Percentiles rank a stretch among this genome's conserved stretches.
Conservation (phyloP, 2,888 invertebrate species). For the Parnassius smintheus region DNA sequence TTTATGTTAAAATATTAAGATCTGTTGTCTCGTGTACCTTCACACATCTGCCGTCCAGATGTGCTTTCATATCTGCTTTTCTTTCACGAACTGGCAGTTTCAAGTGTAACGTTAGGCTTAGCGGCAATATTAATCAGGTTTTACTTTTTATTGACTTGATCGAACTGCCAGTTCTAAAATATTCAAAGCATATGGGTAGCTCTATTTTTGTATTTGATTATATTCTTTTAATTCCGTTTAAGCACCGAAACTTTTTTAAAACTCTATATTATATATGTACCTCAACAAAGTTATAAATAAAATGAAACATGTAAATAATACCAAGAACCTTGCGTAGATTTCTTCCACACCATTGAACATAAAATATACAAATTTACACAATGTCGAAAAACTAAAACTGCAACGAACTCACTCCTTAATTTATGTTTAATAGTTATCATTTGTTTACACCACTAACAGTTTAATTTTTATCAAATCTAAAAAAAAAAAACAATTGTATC, state of each 20-base stretch:
- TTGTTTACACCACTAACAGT: too few species aligned
- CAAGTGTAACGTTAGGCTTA: slow-evolving; percentile 31
- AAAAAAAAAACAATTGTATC: too few species aligned
- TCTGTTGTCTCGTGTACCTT: slow-evolving; percentile 78
- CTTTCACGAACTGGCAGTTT: slow-evolving; percentile 74
- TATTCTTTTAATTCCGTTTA: slow-evolving; percentile 7
- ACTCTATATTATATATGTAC: background rate
- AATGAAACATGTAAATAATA: background rate
- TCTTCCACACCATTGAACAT: background rate
- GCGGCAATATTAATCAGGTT: slow-evolving; percentile 30
- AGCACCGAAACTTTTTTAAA: background rate
- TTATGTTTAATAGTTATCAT: slow-evolving; percentile 2
- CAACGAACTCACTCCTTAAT: background rate
- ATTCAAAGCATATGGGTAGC: slow-evolving; percentile 52
- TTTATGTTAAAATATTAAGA: slow-evolving; percentile 71
- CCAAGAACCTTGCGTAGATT: slow-evolving; percentile 1
- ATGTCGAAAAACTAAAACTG: background rate
- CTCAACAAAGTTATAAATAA: background rate
- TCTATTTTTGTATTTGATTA: slow-evolving; percentile 37
- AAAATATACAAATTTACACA: slow-evolving; percentile 16
- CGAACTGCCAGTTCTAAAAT: slow-evolving; percentile 66
- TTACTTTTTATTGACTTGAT: slow-evolving; percentile 30
- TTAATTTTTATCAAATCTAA: too few species aligned
- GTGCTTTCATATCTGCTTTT: slow-evolving; percentile 71
- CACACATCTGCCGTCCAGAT: slow-evolving; percentile 77